A percentile compares a stretch with the other conserved stretches of the same genome.
These are phyloP conservation scores for Parnassius orleans DNA, from an alignment of 2,888 invertebrate species.

Conservation along the genomic window DNA sequence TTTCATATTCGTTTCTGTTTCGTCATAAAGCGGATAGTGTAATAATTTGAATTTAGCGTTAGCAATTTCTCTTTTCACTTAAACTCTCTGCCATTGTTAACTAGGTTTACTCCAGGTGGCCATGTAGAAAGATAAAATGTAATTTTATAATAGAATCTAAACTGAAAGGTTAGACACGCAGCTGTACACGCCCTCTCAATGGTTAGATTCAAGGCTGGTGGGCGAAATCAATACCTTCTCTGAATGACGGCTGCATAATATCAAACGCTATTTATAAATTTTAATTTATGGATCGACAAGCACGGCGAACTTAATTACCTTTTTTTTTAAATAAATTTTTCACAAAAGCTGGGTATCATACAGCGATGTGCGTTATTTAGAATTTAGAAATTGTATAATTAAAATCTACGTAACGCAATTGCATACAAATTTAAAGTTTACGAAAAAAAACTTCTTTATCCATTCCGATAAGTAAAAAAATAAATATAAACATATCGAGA, in stretches of 20 bases:
- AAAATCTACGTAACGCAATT: too few species aligned
- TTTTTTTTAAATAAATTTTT: neutral
- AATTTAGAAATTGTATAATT: too few species aligned
- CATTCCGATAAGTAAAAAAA: too few species aligned
- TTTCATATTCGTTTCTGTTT: too few species aligned
- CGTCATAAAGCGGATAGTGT: too few species aligned
- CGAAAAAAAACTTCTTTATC: too few species aligned
- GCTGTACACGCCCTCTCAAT: slow-evolving; percentile 52
- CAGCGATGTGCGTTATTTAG: too few species aligned
- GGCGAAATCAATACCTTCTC: slow-evolving; percentile 56
- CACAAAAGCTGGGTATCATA: neutral
- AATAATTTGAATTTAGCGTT: neutral
- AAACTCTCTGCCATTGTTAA: neutral
- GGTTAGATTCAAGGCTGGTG: slow-evolving; percentile 59
- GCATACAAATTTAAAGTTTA: too few species aligned
- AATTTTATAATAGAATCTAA: neutral
- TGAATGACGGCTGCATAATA: slow-evolving; percentile 49
- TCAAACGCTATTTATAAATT: slow-evolving; percentile 49
- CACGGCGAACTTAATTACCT: slow-evolving; percentile 8
- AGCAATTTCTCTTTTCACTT: neutral
- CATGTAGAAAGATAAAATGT: too few species aligned
- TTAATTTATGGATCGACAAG: slow-evolving; percentile 34
- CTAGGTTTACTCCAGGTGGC: neutral
- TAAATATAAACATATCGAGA: too few species aligned
- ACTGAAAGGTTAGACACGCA: slow-evolving; percentile 48